Evolutionary conservation across 1,140 invertebrate species (phyloP), one percentile per base, ranked within the genome.

Genomic region (Camponotus vicinus): DNA sequence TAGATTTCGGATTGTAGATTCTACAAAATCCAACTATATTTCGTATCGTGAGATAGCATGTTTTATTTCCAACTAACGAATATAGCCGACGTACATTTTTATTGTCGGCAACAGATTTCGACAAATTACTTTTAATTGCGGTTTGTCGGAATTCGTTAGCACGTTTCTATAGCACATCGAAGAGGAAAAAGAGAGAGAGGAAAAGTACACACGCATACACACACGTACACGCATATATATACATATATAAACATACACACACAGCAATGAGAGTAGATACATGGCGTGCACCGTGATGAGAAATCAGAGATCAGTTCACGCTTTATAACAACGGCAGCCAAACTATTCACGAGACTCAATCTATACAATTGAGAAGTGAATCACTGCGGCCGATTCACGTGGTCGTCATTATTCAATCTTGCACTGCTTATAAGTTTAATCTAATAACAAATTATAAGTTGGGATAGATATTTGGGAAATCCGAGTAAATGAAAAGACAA

Each of bases 281-380:
- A 70, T 49, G 18, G 67, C 59, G 37, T 45, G 34, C 7, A 18
- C 37, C 37, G 40, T 45, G 49, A 71, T 71, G 78, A 82, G 66
- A 71, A 82, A 82, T 52, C 42, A 69, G 34, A 82, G 78, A 82
- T 82, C 78, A 71, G 78, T 82, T 82, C 78, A 71, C 78, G 66
- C 78, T 82, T 71, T 82, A 82, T 59, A 82, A 82, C 78, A 70
- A 80, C 34, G 45, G 40, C 76, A 88, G 70, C 80, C 82, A 82
- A 75, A 57, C 87, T 85, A 89, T 89, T 89, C 88, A 85, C 88
- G 75, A 69, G 75, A 80, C 87, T 88, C 86, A 63, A 89, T 89
- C 87, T 88, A 59, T 52, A 86, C 57, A 77, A 63, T 86, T 69
- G 88, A 76, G 55, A 49, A 64, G 75, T 55, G 69, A 82, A 70